Evolutionary conservation across 2,113 vertebrate species (phyloP).

Genomic region (Anguilla rostrata): DNA sequence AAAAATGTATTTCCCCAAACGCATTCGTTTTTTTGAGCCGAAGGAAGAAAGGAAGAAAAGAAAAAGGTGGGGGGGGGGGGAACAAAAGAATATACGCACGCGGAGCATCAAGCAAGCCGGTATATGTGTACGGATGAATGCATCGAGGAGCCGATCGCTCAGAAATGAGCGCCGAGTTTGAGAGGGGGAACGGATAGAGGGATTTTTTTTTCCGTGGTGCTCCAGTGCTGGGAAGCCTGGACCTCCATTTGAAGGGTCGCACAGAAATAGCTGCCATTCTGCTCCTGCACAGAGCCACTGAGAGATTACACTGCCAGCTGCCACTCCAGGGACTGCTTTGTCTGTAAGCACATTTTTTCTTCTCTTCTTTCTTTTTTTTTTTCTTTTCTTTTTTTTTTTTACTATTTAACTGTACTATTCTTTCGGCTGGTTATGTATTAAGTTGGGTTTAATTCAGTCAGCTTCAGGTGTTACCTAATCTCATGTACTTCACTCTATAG

Average conservation of each 20-base stretch:
- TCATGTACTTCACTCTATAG: background rate
- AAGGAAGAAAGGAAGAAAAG: background rate
- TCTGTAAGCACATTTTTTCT: background rate
- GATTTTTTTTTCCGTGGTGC: constrained; percentile 12
- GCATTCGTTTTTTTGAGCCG: background rate
- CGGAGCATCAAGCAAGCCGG: background rate
- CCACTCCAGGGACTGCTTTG: constrained; percentile 20
- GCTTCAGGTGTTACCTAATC: background rate
- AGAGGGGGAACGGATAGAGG: constrained; percentile 4
- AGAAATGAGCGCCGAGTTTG: constrained; percentile 19
- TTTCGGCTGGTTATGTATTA: background rate
- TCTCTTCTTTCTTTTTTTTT: background rate
- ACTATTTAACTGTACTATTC: background rate
- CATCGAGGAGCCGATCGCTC: constrained; percentile 21
- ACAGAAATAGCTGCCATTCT: constrained; percentile 2
- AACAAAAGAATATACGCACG: background rate
- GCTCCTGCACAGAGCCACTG: constrained; percentile 18
- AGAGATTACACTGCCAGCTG: constrained; percentile 17
- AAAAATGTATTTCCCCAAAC: constrained; percentile 9
- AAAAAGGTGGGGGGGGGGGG: background rate
- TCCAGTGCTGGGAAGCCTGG: constrained; percentile 13
- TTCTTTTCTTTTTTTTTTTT: background rate
- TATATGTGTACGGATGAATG: constrained; percentile 22
- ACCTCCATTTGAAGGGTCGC: constrained; percentile 33
- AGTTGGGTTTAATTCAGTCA: background rate